Evolutionary conservation across 2,888 invertebrate genomes (phyloP).

Genomic region (Diarsia mendica): DNA sequence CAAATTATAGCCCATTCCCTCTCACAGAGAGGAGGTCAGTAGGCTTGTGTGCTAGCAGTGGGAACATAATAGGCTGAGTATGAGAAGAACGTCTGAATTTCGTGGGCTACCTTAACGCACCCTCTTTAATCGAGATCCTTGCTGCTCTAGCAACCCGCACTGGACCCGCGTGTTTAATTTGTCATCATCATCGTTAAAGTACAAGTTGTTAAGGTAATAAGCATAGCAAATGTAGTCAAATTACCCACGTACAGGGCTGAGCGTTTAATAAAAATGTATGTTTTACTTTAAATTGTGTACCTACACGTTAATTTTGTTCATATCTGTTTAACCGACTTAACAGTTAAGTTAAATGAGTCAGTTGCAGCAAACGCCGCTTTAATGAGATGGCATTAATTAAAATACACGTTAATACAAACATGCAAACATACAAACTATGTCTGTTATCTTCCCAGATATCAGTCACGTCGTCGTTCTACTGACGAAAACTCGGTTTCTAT

Average conservation of each 20-base stretch:
- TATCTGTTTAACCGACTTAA: conserved; percentile 54
- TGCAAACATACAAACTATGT: conserved; percentile 67
- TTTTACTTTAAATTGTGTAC: conserved; percentile 49
- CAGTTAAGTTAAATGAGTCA: conserved; percentile 68
- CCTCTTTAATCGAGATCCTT: too few species aligned
- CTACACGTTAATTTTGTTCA: conserved; percentile 50
- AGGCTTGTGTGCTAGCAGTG: too few species aligned
- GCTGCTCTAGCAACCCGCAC: too few species aligned
- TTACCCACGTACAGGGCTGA: conserved; percentile 45
- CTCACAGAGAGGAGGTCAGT: too few species aligned
- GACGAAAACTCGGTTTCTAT: conserved; percentile 69
- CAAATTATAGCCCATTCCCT: too few species aligned
- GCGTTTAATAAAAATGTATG: conserved; percentile 32
- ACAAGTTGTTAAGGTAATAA: neutral
- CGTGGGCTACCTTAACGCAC: too few species aligned
- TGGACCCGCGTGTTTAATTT: neutral
- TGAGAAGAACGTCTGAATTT: too few species aligned
- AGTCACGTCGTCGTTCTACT: conserved; percentile 76
- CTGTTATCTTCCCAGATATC: conserved; percentile 72
- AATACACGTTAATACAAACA: too few species aligned
- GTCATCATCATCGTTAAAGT: neutral
- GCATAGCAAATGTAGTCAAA: conserved; percentile 26
- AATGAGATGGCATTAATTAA: conserved; percentile 64
- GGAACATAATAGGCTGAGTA: too few species aligned
- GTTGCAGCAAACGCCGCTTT: conserved; percentile 69